phyloP scores from a whole-genome alignment of 2,113 vertebrate species.

The Apistogramma diplotaenia region DNA sequence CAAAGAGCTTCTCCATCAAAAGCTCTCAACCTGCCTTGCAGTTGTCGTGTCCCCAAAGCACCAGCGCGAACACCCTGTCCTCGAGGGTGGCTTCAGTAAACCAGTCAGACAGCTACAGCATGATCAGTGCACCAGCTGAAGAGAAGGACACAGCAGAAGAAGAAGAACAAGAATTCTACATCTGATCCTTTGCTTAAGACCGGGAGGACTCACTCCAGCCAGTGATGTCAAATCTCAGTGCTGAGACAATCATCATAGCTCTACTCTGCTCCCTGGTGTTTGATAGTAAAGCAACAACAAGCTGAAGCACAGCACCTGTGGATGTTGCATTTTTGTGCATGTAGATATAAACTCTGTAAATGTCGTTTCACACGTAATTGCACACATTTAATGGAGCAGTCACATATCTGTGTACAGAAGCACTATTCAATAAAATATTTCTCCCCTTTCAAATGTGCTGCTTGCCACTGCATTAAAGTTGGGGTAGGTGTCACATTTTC shows the following conservation, averaged over 20 bases:
- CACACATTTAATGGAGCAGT: conserved; percentile 17
- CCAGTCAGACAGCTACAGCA: conserved; percentile 56
- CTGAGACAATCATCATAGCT: not conserved
- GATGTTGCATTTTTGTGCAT: not conserved
- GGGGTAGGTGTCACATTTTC: not conserved
- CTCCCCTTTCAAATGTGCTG: not conserved
- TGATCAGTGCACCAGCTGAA: not conserved
- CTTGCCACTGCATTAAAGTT: not conserved
- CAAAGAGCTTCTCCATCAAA: conserved; percentile 18
- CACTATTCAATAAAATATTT: conserved; percentile 16
- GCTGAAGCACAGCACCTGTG: not conserved
- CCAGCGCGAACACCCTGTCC: not conserved
- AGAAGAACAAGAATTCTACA: conserved; percentile 83
- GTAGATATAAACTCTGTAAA: conserved; percentile 34
- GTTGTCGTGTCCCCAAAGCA: not conserved
- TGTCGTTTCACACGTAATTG: not conserved
- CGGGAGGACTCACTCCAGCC: not conserved
- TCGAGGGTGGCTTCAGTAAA: conserved; percentile 53
- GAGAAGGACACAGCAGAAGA: conserved; percentile 1
- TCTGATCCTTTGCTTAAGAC: conserved; percentile 62
- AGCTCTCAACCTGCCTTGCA: not conserved
- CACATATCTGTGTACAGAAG: conserved; percentile 12
- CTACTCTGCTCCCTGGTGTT: conserved; percentile 40
- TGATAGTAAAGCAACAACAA: not conserved
- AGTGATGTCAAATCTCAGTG: not conserved